Evolutionary conservation across 2,797 vertebrate genomes (phyloP).

Genomic region (Ataeniobius toweri): DNA sequence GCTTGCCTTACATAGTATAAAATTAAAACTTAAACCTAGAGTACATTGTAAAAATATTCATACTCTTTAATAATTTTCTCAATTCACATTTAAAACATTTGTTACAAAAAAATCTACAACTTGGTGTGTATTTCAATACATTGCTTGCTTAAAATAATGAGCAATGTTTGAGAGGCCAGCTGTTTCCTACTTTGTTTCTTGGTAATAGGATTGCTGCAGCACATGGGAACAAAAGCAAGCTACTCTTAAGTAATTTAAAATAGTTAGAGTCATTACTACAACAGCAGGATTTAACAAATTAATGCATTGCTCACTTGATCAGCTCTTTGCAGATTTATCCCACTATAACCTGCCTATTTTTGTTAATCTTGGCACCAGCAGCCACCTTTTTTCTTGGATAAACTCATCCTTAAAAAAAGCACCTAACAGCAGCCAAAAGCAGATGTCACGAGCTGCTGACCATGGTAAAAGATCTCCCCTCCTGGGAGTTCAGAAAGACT

Average conservation of each 20-base stretch:
- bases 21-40: neutral
- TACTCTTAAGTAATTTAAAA: neutral
- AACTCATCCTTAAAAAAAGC: neutral
- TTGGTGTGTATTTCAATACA: neutral
- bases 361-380: neutral
- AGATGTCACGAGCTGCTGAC: neutral
- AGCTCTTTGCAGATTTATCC: neutral
- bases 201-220: slow-evolving; percentile 4
- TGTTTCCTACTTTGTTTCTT: neutral
- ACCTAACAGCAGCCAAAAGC: neutral
- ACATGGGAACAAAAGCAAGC: neutral
- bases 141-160: slow-evolving; percentile 11
- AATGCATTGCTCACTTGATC: neutral
- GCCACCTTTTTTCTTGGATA: neutral
- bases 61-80: neutral
- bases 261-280: neutral
- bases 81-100: neutral
- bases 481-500: neutral
- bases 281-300: neutral
- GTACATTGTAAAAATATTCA: neutral
- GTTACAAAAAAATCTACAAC: neutral
- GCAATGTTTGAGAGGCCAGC: slow-evolving; percentile 3
- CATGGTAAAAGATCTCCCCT: neutral
- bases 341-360: neutral
- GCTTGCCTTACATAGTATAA: neutral